Conservation (phyloP, 2,113 vertebrate species). For the Halcyon senegalensis region DNA sequence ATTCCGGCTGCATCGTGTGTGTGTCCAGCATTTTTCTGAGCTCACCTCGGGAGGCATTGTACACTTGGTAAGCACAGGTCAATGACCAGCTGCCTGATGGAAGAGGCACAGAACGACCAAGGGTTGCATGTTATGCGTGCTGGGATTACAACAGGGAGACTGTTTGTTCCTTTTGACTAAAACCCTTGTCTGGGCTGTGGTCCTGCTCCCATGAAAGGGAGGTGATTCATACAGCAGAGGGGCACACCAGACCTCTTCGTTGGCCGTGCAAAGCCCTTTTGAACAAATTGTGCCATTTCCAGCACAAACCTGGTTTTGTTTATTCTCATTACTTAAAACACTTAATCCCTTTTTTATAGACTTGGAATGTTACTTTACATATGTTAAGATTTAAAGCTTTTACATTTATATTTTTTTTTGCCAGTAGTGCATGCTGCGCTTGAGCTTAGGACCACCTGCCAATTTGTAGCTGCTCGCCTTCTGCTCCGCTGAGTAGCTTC, state of each 20-base stretch:
- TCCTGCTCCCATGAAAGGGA: neutral
- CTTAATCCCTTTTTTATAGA: neutral
- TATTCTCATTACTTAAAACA: neutral
- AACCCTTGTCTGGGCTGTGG: neutral
- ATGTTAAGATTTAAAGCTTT: neutral
- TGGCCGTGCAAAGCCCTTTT: neutral
- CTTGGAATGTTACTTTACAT: neutral
- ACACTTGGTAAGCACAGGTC: neutral
- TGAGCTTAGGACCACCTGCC: neutral
- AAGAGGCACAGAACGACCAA: neutral
- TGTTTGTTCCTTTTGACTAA: neutral
- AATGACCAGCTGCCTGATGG: neutral
- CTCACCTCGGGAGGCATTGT: neutral
- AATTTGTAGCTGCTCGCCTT: neutral
- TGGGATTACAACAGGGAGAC: neutral
- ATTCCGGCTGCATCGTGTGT: neutral
- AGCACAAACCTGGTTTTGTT: neutral
- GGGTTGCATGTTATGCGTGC: neutral
- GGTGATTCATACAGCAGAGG: neutral
- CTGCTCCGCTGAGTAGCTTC: neutral
- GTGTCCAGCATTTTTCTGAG: neutral
- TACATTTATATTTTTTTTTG: neutral
- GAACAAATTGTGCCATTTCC: neutral
- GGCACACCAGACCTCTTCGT: neutral
- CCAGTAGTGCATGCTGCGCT: neutral